phyloP scores from a whole-genome alignment of 2,113 vertebrate genomes.

The Cryptotis parvus region DNA sequence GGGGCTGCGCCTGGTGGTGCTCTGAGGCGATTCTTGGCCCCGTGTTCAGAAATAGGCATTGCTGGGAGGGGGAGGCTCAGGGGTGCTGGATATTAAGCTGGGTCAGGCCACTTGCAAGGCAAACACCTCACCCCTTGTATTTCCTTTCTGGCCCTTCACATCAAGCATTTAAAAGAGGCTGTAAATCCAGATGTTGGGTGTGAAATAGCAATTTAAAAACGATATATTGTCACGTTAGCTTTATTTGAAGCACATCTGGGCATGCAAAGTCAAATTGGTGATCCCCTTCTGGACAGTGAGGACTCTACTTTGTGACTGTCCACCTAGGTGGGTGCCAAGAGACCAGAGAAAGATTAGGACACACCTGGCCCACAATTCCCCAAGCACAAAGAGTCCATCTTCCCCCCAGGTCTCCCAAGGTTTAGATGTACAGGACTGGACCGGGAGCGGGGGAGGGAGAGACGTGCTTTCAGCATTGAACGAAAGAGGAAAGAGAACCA shows the following conservation, averaged over 20 bases:
- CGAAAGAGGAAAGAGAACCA: conserved; percentile 63
- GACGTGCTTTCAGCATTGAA: conserved; percentile 47
- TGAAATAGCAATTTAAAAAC: not conserved
- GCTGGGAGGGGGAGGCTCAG: too few species aligned
- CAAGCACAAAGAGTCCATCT: not conserved
- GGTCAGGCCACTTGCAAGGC: too few species aligned
- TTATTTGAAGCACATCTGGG: not conserved
- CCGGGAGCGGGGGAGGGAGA: not conserved
- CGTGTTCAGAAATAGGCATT: too few species aligned
- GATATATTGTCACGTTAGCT: not conserved
- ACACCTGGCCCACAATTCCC: not conserved
- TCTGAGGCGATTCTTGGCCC: too few species aligned
- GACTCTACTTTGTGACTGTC: too few species aligned
- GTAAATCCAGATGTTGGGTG: not conserved
- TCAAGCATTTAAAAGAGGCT: not conserved
- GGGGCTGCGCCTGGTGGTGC: too few species aligned
- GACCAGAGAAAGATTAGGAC: not conserved
- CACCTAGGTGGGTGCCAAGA: not conserved
- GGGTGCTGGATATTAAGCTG: too few species aligned
- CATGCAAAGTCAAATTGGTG: not conserved
- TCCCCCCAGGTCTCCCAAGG: not conserved
- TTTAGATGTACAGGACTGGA: not conserved
- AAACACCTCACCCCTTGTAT: too few species aligned
- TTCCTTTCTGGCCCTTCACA: too few species aligned
- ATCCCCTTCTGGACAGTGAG: too few species aligned